Evolutionary conservation across 2,113 vertebrate species (phyloP), one percentile per base, ranked within the genome.

Genomic region (Heterotis niloticus): DNA sequence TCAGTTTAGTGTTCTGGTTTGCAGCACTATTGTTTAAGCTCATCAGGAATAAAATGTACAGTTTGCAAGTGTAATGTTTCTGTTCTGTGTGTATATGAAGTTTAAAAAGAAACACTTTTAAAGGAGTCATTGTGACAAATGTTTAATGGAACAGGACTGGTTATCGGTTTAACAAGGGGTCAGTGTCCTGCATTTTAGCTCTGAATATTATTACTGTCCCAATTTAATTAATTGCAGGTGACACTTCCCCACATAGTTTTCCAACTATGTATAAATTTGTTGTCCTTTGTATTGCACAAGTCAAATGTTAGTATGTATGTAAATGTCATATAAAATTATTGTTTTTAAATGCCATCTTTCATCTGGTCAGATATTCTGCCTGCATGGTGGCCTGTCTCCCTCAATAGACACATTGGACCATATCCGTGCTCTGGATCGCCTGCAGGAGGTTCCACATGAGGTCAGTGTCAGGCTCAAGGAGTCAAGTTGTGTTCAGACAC

Each of bases 321-420:
- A 20, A 10, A 14, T 62, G 4, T 17, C 17, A 20, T 5, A 17
- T 62, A 62, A 62, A 62, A 62, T 62, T 62, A 20, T 20, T 62
- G 60, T 20, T 17, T 62, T 4, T 62, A 4, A 17, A 4, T 62
- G 14, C 60, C 20, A 23, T 54, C 52, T 51, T 64, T 4, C 12
- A 20, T 65, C 23, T 12, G 2, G 18, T 13, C 86, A 96, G 95
- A 96, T 96, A 78, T 96, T 96, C 87, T 96, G 95, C 90, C 93
- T 96, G 87, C 95, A 96, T 60, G 95, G 95, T 82, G 95, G 95
- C 72, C 93, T 96, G 10, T 96, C 95, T 34, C 95, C 95, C 65
- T 96, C 95, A 18, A 96, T 96, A 93, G 95, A 96, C 90, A 96
- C 95, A 88, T 94, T 96, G 93, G 95, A 96, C 93, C 95, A 96